Base-by-base conservation (phyloP, 2,888 invertebrate species). In the Chirona hameri region DNA sequence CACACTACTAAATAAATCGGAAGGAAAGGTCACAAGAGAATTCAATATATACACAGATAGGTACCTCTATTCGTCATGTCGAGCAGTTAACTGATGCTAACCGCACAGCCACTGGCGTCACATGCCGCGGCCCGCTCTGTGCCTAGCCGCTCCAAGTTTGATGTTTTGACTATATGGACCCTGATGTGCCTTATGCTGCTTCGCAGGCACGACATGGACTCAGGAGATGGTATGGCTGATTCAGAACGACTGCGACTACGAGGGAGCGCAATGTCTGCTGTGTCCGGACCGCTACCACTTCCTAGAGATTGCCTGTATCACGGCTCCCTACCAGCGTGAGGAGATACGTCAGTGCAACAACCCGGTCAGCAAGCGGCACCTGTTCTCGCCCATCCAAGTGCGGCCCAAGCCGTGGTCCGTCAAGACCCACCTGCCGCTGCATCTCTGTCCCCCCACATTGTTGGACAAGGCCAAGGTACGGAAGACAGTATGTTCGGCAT, bases 351-450 rank as follows among this genome's bases (percentile, higher is more conserved):
- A 48, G 10, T 48, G 79, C 2, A 9, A 48, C 12, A 79, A 79
- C 27, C 48, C 79, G 3, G 48, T 79, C 48, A 79, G 79, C 48
- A 46, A 27, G 46, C 46, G 48, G 12, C 46, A n/a, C 1, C 10
- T 48, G n/a, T 79, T 79, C 48, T 12, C 14, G 0, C 12, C 48
- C 0, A 24, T 79, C 18, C 46, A 18, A 14, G 72, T 52, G n/a
- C 15, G 84, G 84, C 81, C 82, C 0, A 72, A 81, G n/a, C 85
- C 85, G 1, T 84, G 85, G 29, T 82, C 83, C 5, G 76, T 86
- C 48, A 85, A 85, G 82, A 86, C 86, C 0, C 88, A 88, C 83
- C 85, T 88, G 0, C 87, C 87, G 5, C 85, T 82, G 52, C 57
- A 83, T 15, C 57, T 82, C 1, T 60, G 85, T 60, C 85, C 85